Evolutionary conservation across 1,140 invertebrate species (phyloP), one percentile per base, ranked within the genome.

Genomic region (Lucilia sericata): DNA sequence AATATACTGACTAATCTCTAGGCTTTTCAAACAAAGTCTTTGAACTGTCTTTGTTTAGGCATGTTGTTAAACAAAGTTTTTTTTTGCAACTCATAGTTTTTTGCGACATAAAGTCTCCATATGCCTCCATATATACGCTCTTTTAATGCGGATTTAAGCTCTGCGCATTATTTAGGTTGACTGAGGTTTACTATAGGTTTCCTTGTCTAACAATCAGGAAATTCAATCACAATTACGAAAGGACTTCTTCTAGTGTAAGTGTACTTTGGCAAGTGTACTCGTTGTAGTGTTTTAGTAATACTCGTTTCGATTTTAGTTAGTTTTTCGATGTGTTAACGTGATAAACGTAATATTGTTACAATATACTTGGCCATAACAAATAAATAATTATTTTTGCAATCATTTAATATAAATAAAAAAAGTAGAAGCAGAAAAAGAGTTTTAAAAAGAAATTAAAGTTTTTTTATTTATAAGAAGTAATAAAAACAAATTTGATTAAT

Each of bases 211-310:
- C 82, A 82, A 82, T 82, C 25, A 60, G 51, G 36, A 47, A 80
- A 80, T 80, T 51, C 42, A 80, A 80, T 21, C 76, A 49, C 76
- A 80, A 80, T 49, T 47, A 80, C 76, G 76, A 80, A 51, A 80
- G 76, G 76, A 80, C 76, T 25, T 86, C 84, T 85, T 30, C 25
- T 30, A 8, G 55, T n/a, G n/a, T 87, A 30, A 30, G 84, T 85
- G 55, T n/a, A 1, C 55, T n/a, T 60, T 60, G 14, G 65, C 65
- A 70, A 70, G 65, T 30, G 25, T 70, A 42, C 42, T 42, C 42
- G 42, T 42, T 30, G 25, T 30, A 70, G 21, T 70, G n/a, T 70
- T 70, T 25, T 1, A 70, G n/a, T 70, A 42, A 42, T 70, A 70
- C 19, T 70, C 25, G 2, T 70, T 42, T 42, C 42, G 65, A 21